phyloP scores from a whole-genome alignment of 2,888 invertebrate genomes.

The Tridacna crocea region DNA sequence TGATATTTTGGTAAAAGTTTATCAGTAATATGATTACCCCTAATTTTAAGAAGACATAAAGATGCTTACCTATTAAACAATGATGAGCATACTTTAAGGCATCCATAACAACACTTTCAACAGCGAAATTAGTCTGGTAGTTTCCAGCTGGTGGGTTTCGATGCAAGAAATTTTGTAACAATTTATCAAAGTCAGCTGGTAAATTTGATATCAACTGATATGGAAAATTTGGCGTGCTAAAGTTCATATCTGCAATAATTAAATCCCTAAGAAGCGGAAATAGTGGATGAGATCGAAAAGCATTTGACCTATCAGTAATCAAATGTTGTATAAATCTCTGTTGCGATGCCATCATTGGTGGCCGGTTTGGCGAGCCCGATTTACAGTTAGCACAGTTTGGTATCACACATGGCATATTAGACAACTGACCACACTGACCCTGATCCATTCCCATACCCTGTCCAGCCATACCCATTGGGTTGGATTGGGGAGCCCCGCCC shows the following conservation, averaged over 20 bases:
- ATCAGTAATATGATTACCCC: too few species aligned
- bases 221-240: conserved; percentile 81
- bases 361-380: conserved; percentile 69
- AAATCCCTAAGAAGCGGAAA: conserved; percentile 83
- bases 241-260: conserved; percentile 84
- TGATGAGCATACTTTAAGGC: conserved; percentile 82
- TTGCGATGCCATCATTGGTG: conserved; percentile 78
- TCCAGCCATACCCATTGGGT: conserved; percentile 63
- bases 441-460: conserved; percentile 61
- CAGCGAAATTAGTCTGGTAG: conserved; percentile 80
- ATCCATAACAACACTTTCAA: conserved; percentile 83
- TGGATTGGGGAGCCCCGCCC: conserved; percentile 58
- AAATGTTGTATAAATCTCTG: conserved; percentile 82
- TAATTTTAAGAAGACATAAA: background rate
- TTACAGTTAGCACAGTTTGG: conserved; percentile 78
- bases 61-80: conserved; percentile 81
- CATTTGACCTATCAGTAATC: conserved; percentile 81
- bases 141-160: conserved; percentile 80
- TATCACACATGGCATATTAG: conserved; percentile 66
- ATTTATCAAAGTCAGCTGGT: conserved; percentile 82
- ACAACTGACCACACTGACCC: conserved; percentile 58
- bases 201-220: conserved; percentile 82
- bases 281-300: conserved; percentile 83
- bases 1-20: too few species aligned
- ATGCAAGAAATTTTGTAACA: conserved; percentile 82